Evolutionary conservation across 2,888 invertebrate genomes (phyloP), one percentile per base, ranked within the genome.

Genomic region (Calameuta idolon): DNA sequence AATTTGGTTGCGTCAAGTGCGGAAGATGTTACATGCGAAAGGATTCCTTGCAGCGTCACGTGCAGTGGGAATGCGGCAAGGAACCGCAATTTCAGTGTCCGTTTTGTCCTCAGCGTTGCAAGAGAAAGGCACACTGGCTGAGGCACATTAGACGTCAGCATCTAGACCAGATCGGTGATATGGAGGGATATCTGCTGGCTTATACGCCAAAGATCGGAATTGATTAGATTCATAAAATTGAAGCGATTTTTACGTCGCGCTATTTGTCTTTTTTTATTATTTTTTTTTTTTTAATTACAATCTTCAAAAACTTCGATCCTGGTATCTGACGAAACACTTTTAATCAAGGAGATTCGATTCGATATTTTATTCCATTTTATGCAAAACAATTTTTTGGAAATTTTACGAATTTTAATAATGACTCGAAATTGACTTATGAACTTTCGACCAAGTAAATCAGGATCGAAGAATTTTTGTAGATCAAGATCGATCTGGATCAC

Each of bases 21-120:
- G 92, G 92, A 83, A 93, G 94, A 89, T 93, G 92, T 80, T 94
- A 94, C 88, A 92, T 93, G 86, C 92, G 94, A 73, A 94, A 94
- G 87, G 93, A 94, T 23, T 94, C 94, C 80, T 88, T 95, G 79
- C 93, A 94, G 82, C 92, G 94, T 12, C 94, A 94, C 83, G 91
- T 93, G 85, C 92, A 90, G 40, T 92, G 92, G 91, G 93, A 93
- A 80, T 93, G 93, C 84, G 92, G 93, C 76, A 92, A 92, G 81
- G 92, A 92, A 79, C 93, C 93, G 4, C 89, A 91, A 75, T 93
- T 93, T 82, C 90, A 92, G 75, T 93, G 93, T 79, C 91, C 92
- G 0, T 91, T 91, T 82, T 93, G 93, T 83, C 89, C 90, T 2
- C 91, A 92, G 75, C 88, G 90, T 35, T 92, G 91, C 82, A 91